Conservation (phyloP, 2,888 invertebrate genomes). For the Holacanthella duospinosa region DNA sequence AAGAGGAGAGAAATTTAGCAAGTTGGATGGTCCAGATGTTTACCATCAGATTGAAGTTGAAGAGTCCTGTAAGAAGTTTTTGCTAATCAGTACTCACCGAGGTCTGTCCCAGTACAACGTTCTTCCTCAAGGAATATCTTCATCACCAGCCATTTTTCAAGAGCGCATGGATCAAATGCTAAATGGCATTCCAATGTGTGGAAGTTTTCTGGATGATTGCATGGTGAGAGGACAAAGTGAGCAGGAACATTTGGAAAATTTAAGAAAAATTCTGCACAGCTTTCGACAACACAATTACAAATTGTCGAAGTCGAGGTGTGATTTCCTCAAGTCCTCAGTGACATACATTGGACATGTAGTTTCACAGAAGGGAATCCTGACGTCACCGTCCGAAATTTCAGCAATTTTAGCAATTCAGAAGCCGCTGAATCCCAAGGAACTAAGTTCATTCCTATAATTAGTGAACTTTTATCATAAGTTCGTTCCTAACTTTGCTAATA, state of each 20-base stretch:
- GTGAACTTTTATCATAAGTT: slow-evolving; percentile 42
- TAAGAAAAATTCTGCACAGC: slow-evolving; percentile 35
- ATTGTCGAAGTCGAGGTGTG: slow-evolving; percentile 39
- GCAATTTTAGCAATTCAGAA: slow-evolving; percentile 37
- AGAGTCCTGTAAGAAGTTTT: slow-evolving; percentile 32
- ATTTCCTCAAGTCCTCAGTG: slow-evolving; percentile 36
- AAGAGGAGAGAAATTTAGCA: slow-evolving; percentile 39
- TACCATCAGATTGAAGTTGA: slow-evolving; percentile 40
- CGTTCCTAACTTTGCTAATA: slow-evolving; percentile 34
- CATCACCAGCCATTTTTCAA: slow-evolving; percentile 41
- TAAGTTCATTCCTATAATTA: no score
- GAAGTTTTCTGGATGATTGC: slow-evolving; percentile 37
- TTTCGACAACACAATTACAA: slow-evolving; percentile 34
- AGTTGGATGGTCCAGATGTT: slow-evolving; percentile 40
- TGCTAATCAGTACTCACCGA: slow-evolving; percentile 39
- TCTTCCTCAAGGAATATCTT: slow-evolving; percentile 41
- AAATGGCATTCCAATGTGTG: slow-evolving; percentile 37
- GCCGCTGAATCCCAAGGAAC: slow-evolving; percentile 33
- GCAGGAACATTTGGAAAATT: slow-evolving; percentile 32
- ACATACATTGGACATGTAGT: slow-evolving; percentile 39
- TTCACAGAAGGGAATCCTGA: slow-evolving; percentile 39
- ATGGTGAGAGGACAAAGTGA: slow-evolving; percentile 31
- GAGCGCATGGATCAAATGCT: slow-evolving; percentile 39
- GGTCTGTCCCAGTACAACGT: slow-evolving; percentile 39
- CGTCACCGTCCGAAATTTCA: slow-evolving; percentile 38